Base-by-base conservation (phyloP, 2,888 invertebrate species). In the Physocephala rufipes region DNA sequence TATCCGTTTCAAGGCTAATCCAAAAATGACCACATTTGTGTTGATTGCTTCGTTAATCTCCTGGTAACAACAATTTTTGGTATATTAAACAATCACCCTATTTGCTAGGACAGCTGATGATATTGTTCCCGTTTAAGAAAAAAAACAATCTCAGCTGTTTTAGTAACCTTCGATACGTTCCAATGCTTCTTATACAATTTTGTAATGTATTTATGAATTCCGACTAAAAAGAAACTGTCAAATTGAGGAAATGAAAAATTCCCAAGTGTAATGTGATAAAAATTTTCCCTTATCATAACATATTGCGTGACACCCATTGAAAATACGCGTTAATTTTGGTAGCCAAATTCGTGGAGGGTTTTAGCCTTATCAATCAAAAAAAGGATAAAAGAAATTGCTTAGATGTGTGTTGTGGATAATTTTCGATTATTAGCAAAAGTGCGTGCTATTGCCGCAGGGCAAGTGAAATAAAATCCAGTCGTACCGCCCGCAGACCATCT, bases 341-440 rank as follows among this genome's bases (percentile, higher is more conserved):
- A 7, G 36, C 9, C 36, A 4, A 36, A 36, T 36, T 36, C 4
- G 36, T 36, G 36, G 36, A 9, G 9, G 36, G n/a, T n/a, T n/a
- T 9, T 7, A 36, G 36, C 36, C 59, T 61, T 67, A 9, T 67
- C 26, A 43, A 47, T 28, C 43, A 45, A 47, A 49, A 59, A 47
- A 28, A 28, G 24, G 26, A 47, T 24, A 67, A 63, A 47, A 36
- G 36, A 36, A 19, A 21, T 43, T 28, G 45, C 72, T 74, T 78
- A 77, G 75, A 78, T 78, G 78, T 78, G 76, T 74, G 78, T 78
- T 74, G 78, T 73, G 69, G 77, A 62, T 72, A 78, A 78, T 78
- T 78, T 76, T 74, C 69, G 61, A 61, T 70, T 51, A 61, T 66
- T 45, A 51, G 36, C 70, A 74, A 59, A 28, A 49, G 74, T 71